phyloP scores from a whole-genome alignment of 2,797 vertebrate genomes.

The Cichlasoma orientale region DNA sequence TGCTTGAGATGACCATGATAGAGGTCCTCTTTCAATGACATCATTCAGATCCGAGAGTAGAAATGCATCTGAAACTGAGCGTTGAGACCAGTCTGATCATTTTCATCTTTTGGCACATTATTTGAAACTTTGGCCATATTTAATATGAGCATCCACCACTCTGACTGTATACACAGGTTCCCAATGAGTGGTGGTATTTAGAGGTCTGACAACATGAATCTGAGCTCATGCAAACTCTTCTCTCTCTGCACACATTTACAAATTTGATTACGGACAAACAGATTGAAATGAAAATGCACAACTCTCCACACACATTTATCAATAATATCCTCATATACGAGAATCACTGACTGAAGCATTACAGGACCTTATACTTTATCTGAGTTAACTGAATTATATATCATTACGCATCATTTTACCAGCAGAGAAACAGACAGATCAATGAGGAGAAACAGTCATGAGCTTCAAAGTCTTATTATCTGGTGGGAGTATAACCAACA shows the following conservation, averaged over 20 bases:
- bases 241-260: neutral
- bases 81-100: neutral
- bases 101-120: neutral
- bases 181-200: neutral
- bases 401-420: neutral
- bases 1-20: neutral
- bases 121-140: neutral
- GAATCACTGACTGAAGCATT: neutral
- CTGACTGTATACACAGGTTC: neutral
- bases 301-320: neutral
- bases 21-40: accelerated
- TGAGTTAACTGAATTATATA: neutral
- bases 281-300: neutral
- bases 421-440: neutral
- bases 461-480: neutral
- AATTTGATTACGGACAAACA: neutral
- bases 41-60: neutral
- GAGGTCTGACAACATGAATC: neutral
- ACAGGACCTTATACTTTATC: neutral
- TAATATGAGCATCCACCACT: neutral
- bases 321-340: neutral
- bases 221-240: neutral
- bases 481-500: neutral
- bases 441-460: neutral
- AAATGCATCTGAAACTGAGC: neutral